Percentiles rank a stretch among this genome's conserved stretches.
Conservation (phyloP, 53 echinoderm and acorn worm species). For the Pentamera pediparva region DNA sequence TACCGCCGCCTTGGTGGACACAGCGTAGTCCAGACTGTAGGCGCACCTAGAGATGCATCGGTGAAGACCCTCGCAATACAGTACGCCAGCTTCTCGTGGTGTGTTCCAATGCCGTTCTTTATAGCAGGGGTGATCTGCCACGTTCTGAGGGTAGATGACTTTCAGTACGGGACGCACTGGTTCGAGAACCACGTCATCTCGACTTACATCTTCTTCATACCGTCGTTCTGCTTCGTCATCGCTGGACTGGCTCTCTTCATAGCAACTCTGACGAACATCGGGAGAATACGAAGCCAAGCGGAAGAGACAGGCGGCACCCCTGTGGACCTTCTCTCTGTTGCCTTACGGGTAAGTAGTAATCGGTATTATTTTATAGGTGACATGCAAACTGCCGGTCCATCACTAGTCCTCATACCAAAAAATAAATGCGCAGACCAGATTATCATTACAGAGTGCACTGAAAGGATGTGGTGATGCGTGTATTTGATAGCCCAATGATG, state of each 20-base stretch:
- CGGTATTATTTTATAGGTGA: background rate
- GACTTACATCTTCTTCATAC: constrained; percentile 15
- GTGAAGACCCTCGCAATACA: background rate
- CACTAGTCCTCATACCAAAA: too few relatives aligned
- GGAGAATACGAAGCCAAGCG: background rate
- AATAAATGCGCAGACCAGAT: too few relatives aligned
- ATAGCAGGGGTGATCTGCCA: constrained; percentile 7
- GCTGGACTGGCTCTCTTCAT: background rate
- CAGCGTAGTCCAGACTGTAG: background rate
- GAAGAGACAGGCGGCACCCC: background rate
- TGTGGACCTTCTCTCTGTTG: background rate
- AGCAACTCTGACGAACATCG: constrained; percentile 6
- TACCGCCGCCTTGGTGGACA: background rate
- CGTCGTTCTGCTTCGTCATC: background rate
- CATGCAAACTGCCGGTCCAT: too few relatives aligned
- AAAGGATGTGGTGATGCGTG: too few relatives aligned
- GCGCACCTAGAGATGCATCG: background rate
- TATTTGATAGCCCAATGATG: too few relatives aligned
- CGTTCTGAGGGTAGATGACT: background rate
- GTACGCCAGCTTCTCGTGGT: constrained; percentile 5
- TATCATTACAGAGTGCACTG: too few relatives aligned
- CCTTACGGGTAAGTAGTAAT: background rate
- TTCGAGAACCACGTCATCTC: background rate
- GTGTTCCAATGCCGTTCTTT: background rate
- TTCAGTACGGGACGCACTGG: constrained; percentile 13